Percentiles rank a stretch among this genome's conserved stretches.
Evolutionary conservation across 2,113 vertebrate genomes (phyloP).

Genomic region (Quiscalus mexicanus): DNA sequence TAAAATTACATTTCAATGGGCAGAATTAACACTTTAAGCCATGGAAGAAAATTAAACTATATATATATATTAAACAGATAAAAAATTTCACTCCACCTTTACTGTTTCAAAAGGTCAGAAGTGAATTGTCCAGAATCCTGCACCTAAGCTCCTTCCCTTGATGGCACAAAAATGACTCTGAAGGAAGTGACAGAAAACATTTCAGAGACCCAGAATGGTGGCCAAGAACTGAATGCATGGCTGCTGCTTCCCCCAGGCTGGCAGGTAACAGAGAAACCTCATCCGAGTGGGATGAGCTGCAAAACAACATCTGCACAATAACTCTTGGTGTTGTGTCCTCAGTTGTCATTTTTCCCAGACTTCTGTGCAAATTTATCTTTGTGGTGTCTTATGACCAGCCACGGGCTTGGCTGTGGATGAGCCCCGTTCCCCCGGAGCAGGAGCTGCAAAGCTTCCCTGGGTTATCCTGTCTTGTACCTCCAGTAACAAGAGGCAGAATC

Average conservation of each 20-base stretch:
- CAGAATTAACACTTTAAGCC: slow-evolving; percentile 44
- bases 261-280: background rate
- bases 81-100: background rate
- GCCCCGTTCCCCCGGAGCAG: rapidly evolving
- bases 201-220: background rate
- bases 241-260: background rate
- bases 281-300: background rate
- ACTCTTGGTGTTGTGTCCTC: background rate
- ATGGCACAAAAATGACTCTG: background rate
- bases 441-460: background rate
- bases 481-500: background rate
- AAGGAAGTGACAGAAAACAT: background rate
- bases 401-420: background rate
- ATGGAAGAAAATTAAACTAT: background rate
- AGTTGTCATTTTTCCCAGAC: background rate
- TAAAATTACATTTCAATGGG: slow-evolving; percentile 36
- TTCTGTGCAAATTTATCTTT: background rate
- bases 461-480: background rate
- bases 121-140: background rate
- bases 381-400: background rate
- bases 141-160: background rate
- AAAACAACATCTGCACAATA: background rate
- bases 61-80: background rate
- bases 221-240: rapidly evolving
- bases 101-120: background rate